A percentile compares a stretch with the other conserved stretches of the same genome.
These are phyloP conservation scores for Ceratina japonica DNA, from an alignment of 1,140 invertebrate genomes.

Conservation along the genomic window DNA sequence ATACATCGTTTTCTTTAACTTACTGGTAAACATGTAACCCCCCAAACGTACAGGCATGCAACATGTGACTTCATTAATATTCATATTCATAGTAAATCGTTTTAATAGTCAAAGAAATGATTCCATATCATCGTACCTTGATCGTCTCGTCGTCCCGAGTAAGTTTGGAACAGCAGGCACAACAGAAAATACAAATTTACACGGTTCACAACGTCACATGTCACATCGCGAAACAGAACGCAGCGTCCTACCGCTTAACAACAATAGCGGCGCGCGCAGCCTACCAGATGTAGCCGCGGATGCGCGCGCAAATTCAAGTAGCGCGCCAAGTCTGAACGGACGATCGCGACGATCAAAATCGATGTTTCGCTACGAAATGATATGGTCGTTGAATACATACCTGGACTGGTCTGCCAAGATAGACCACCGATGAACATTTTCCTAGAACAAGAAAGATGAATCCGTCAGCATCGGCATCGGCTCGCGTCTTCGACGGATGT, in stretches of 20 bases:
- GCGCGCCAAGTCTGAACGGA: too few relatives aligned
- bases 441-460: conserved; percentile 87
- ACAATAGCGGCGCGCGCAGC: background rate
- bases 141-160: background rate
- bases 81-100: background rate
- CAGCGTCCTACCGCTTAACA: too few relatives aligned
- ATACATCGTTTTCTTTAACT: background rate
- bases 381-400: conserved; percentile 78
- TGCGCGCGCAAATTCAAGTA: background rate
- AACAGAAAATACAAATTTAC: background rate
- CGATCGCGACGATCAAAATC: background rate
- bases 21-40: background rate
- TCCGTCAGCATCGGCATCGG: conserved; percentile 68
- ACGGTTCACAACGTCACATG: background rate
- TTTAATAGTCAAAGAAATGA: background rate
- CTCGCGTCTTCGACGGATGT: conserved; percentile 54
- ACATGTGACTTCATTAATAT: background rate
- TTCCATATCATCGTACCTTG: background rate
- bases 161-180: background rate
- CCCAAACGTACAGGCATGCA: background rate
- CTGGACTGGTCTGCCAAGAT: conserved; percentile 99
- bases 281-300: background rate
- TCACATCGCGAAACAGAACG: too few relatives aligned
- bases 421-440: conserved; percentile 99
- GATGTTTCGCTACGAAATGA: background rate